Evolutionary conservation across 2,113 vertebrate genomes (phyloP), one percentile per base, ranked within the genome.

Genomic region (Etheostoma cragini): DNA sequence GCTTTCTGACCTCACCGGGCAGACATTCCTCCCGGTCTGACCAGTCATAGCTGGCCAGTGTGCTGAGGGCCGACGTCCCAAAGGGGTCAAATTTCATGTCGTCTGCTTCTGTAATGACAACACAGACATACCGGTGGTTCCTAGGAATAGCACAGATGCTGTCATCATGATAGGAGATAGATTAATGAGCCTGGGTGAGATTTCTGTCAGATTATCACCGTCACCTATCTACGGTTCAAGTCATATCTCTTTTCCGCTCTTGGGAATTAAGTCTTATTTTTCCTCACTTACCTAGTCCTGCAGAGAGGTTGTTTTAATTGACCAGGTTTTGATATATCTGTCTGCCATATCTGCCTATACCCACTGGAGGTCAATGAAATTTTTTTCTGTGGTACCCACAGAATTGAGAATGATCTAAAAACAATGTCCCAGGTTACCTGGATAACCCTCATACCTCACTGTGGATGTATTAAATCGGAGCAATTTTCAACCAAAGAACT

Each of bases 71-170:
- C 49, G 97, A 96, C 72, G 92, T 97, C 91, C 96, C 96, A 62
- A 97, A 97, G 0, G 96, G 95, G 92, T 96, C 96, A 85, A 96
- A 96, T 94, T 97, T 98, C 88, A 97, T 93, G 94, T 98, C 96
- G 64, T 99, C 97, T 89, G 94, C 85, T 93, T 99, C 97, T 99
- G 97, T 88, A 96, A 95, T 85, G 92, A 96, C 89, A 96, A 96
- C 87, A 95, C 81, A 92, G 80, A 89, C 76, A 93, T 76, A 87
- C 85, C 63, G 80, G 83, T 88, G 91, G 90, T 90, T 90, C 89
- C 88, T 75, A 60, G 87, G 79, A 78, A 84, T 72, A 78, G 80
- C 76, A 87, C 24, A 87, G 47, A 83, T 54, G 81, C 80, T 71
- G 50, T 66, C 46, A 76, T 66, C 46, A 74, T 72, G 76, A 85